These are phyloP conservation scores for Pampus argenteus DNA, from an alignment of 2,797 vertebrate species.

Conservation along the genomic window DNA sequence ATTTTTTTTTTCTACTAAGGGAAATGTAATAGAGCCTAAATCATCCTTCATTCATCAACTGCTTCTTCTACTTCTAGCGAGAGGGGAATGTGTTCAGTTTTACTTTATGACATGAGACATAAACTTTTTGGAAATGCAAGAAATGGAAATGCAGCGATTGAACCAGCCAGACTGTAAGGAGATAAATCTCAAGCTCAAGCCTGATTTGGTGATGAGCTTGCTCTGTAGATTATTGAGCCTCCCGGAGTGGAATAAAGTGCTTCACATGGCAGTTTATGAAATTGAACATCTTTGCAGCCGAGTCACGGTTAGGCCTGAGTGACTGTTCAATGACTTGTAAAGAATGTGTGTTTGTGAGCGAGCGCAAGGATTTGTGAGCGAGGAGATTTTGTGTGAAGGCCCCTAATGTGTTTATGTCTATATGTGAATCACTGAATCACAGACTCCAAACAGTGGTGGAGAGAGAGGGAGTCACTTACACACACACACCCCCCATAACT, in stretches of 20 bases:
- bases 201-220: slow-evolving; percentile 17
- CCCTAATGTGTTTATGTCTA: slow-evolving; percentile 9
- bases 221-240: slow-evolving; percentile 26
- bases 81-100: not conserved
- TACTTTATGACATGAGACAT: not conserved
- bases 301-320: slow-evolving; percentile 34
- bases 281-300: slow-evolving; percentile 21
- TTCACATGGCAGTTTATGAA: slow-evolving; percentile 36
- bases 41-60: not conserved
- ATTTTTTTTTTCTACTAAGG: not conserved
- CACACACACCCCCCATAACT: slow-evolving; percentile 41
- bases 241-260: slow-evolving; percentile 29
- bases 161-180: not conserved
- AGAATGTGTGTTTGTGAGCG: slow-evolving; percentile 7
- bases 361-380: not conserved
- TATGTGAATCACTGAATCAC: slow-evolving; percentile 24
- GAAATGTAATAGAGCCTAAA: not conserved
- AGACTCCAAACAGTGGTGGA: slow-evolving; percentile 32
- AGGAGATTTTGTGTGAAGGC: not conserved
- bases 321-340: slow-evolving; percentile 35
- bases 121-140: not conserved
- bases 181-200: not conserved
- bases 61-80: not conserved
- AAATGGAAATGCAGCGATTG: not conserved
- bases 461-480: slow-evolving; percentile 42